Base-by-base conservation (phyloP, 2,113 vertebrate genomes). In the Bufo gargarizans region DNA sequence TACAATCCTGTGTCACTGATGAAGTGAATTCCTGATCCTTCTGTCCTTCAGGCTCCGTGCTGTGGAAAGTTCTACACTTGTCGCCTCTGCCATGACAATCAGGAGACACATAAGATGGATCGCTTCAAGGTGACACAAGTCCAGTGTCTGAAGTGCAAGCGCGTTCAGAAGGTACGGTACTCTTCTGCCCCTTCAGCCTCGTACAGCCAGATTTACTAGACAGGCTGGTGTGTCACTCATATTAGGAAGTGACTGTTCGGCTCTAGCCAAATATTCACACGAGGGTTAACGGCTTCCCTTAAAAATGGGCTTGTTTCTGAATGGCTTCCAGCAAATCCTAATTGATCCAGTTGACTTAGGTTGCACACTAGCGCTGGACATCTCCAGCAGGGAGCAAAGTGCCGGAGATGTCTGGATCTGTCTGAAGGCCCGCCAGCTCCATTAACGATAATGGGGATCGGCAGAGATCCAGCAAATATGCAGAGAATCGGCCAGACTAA, bases 21-120 rank as follows among this genome's bases (percentile, higher is more conserved):
- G 85, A 72, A 53, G 20, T 80, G 56, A 82, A 20, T 59, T 58
- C 85, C 4, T 8, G 89, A 4, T 33, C 83, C n/a, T 65, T 14
- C 47, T 90, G 71, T 87, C 47, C 55, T 47, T 11, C 87, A 99
- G 97, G 97, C 98, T 1, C 97, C 97, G 58, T 99, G 98, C 90
- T 99, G 98, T 94, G 95, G 95, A 63, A 99, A 98, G 89, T 95
- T 99, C 63, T 99, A 98, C 56, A 93, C 96, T 22, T 99, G 98
- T 90, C 95, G 97, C 4, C 93, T 99, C 85, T 99, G 98, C 92
- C 98, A 99, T 65, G 98, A 99, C 88, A 95, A 90, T 81, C 92
- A 92, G 49, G 97, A 99, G 91, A 93, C 93, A 77, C 98, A 98
- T 91, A 93, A 93, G 87, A 94, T 99, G 93, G 96, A 99, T 79